These are phyloP conservation scores for Onchidella celtica DNA, from an alignment of 2,888 invertebrate species.

Conservation along the genomic window DNA sequence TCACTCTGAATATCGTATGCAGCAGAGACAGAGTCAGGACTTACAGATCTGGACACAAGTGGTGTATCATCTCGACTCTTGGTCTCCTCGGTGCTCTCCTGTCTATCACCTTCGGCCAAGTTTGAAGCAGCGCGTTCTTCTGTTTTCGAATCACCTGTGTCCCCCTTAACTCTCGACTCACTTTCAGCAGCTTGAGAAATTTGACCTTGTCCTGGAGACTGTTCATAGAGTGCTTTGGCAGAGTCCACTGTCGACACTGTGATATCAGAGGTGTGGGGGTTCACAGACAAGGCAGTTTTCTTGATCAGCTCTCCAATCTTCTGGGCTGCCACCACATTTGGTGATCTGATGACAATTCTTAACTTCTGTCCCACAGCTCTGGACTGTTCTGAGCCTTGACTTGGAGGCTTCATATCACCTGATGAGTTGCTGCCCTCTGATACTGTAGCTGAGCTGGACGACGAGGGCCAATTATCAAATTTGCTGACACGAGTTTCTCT, in stretches of 20 bases:
- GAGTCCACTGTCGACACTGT: conserved; percentile 5
- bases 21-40: conserved; percentile 48
- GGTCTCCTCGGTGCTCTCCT: background rate
- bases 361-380: conserved; percentile 37
- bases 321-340: conserved; percentile 47
- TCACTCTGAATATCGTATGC: conserved; percentile 55
- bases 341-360: conserved; percentile 44
- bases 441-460: too few relatives aligned
- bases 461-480: too few relatives aligned
- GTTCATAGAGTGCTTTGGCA: background rate
- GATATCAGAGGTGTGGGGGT: conserved; percentile 24
- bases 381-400: background rate
- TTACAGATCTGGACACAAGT: conserved; percentile 37
- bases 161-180: background rate
- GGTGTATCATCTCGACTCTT: conserved; percentile 22
- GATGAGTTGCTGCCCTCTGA: too few relatives aligned
- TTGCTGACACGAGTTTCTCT: too few relatives aligned
- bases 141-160: background rate
- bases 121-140: background rate
- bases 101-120: background rate
- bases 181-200: background rate
- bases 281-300: conserved; percentile 37
- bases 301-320: conserved; percentile 47
- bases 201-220: background rate
- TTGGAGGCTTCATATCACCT: too few relatives aligned